Conservation (phyloP, 2,797 vertebrate genomes). For the Siniperca scherzeri region DNA sequence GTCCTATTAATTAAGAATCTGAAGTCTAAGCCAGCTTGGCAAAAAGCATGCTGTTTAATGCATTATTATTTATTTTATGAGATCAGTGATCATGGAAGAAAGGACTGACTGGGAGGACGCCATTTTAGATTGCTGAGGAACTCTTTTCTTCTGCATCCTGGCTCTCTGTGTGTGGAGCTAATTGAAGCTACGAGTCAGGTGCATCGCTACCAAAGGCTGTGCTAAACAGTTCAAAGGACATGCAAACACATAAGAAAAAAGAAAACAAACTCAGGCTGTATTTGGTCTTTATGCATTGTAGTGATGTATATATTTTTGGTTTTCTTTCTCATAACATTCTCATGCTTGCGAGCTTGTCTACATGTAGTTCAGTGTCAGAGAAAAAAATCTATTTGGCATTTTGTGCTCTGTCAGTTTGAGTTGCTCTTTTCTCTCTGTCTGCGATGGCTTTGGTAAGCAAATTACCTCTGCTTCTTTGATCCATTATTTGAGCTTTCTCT, state of each 20-base stretch:
- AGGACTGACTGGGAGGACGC: constrained; percentile 55
- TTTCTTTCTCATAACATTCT: constrained; percentile 55
- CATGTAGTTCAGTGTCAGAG: constrained; percentile 23
- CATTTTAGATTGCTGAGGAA: constrained; percentile 62
- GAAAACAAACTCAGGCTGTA: constrained; percentile 16
- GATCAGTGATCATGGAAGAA: constrained; percentile 41
- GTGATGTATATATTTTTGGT: constrained; percentile 32
- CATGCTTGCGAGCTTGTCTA: constrained; percentile 67
- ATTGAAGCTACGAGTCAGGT: constrained; percentile 52
- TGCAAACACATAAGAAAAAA: constrained; percentile 30
- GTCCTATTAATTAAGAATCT: background rate
- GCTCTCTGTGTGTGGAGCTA: constrained; percentile 75
- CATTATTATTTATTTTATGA: background rate
- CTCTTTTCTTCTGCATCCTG: constrained; percentile 39
- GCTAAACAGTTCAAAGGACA: constrained; percentile 31
- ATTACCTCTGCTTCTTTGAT: constrained; percentile 69
- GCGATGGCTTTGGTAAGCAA: constrained; percentile 72
- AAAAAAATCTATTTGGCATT: constrained; percentile 41
- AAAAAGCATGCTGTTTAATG: background rate
- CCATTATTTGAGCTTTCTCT: constrained; percentile 81
- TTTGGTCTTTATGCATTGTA: constrained; percentile 28
- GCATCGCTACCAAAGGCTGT: constrained; percentile 45
- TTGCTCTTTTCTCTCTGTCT: constrained; percentile 70
- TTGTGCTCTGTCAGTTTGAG: constrained; percentile 57
- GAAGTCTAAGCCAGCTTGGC: background rate